Evolutionary conservation across 2,113 vertebrate species (phyloP), one percentile per base, ranked within the genome.

Genomic region (Cyprinodon brontotheroides): DNA sequence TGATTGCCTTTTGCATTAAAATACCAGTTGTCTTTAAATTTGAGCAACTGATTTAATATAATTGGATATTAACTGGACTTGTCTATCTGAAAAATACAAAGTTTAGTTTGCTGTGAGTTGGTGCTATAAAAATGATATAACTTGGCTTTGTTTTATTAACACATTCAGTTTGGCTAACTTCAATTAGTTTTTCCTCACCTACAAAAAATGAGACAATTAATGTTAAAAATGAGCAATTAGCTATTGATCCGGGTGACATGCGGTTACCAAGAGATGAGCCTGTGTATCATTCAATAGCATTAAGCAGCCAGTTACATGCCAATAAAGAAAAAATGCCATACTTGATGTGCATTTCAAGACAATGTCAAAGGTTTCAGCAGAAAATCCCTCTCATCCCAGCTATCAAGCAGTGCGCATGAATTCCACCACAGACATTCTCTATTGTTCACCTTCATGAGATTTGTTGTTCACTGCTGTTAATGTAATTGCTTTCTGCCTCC

Each of bases 401-500:
- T 68, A 61, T 38, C 20, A 14, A 72, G 63, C 68, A 29, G 59
- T 65, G 47, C 76, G 68, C 22, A 81, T 57, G 68, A 81, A 79
- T 82, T 77, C n/a, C 70, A 80, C 60, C 70, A 77, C 77, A 84
- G 41, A 87, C 84, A 84, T 83, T 69, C 71, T 59, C 57, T 65
- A 39, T 84, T 81, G 83, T 78, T 86, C 75, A 85, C 77, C 81
- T 87, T 87, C 63, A 71, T 77, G 86, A 83, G 72, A 82, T 77
- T 77, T 84, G 79, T 78, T 86, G 50, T 77, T 84, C 74, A 69
- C 69, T 81, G 79, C 72, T 86, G 77, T 78, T 82, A 81, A 47
- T 88, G 71, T 83, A 88, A 83, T 84, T 89, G 78, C 72, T 86
- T 89, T 86, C 64, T 80, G 72, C 72, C 77, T 69, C 36, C 73